phyloP scores from a whole-genome alignment of 2,113 vertebrate genomes.

The Lota lota region DNA sequence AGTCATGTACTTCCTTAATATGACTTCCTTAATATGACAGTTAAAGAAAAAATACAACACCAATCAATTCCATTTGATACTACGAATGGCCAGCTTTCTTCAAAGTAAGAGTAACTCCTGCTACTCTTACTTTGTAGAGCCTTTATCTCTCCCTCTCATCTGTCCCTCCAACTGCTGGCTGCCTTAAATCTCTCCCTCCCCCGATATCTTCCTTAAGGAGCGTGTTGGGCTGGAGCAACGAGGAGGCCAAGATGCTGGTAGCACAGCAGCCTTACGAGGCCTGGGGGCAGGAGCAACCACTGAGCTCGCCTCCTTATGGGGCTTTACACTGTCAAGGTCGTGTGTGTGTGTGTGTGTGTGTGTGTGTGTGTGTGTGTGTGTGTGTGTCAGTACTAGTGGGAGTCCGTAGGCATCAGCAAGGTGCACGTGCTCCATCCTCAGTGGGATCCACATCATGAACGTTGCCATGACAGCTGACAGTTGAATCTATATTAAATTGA shows the following conservation, averaged over 20 bases:
- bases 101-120: neutral
- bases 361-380: neutral
- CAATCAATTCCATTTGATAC: neutral
- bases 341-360: neutral
- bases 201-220: neutral
- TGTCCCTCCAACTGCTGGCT: neutral
- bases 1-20: too few species aligned
- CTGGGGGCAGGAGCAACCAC: neutral
- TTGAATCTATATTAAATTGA: conserved; percentile 67
- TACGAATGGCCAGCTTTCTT: neutral
- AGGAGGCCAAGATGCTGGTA: neutral
- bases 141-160: neutral
- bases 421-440: conserved; percentile 29
- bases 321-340: neutral
- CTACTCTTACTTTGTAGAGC: neutral
- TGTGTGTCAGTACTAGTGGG: neutral
- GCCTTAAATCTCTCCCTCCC: neutral
- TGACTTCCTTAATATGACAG: too few species aligned
- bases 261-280: neutral
- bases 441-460: conserved; percentile 53
- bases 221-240: neutral
- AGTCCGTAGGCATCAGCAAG: neutral
- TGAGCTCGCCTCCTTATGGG: neutral
- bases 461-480: conserved; percentile 65
- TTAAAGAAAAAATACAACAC: too few species aligned